phyloP scores from a whole-genome alignment of 2,113 vertebrate species.

The Fregata magnificens region DNA sequence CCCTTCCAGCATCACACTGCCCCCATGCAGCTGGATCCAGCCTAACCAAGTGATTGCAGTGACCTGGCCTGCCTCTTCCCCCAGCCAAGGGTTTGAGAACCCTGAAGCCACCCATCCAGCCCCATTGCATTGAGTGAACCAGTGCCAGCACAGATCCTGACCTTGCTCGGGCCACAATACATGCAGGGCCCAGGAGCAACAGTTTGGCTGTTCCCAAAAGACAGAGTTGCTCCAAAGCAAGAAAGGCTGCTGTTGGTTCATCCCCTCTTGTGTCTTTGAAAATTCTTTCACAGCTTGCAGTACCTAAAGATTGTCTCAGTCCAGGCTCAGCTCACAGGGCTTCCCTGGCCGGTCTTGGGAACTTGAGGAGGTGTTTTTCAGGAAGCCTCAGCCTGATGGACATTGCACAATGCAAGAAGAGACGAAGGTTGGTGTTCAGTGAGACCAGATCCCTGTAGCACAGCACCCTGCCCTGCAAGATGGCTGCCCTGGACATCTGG shows the following conservation, averaged over 20 bases:
- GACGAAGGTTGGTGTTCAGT: background rate
- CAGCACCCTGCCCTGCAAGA: background rate
- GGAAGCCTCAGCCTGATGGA: background rate
- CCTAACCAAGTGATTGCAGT: background rate
- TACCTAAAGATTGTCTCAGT: background rate
- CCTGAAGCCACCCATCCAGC: background rate
- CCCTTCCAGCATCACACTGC: background rate
- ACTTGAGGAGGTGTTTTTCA: background rate
- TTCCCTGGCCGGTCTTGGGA: background rate
- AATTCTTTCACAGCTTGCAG: background rate
- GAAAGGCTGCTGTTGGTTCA: background rate
- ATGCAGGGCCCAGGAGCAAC: background rate
- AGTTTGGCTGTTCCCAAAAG: background rate
- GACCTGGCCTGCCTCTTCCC: background rate
- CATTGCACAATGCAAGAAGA: background rate
- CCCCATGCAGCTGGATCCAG: background rate
- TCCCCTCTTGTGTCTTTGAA: background rate
- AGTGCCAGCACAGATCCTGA: background rate
- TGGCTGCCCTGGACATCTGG: background rate
- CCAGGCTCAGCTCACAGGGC: background rate
- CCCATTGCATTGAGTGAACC: background rate
- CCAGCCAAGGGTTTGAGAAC: background rate
- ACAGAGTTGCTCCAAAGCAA: background rate
- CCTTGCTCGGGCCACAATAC: background rate
- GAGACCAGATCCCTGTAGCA: background rate